Base-by-base conservation (phyloP, 2,113 vertebrate species). In the Hoplias malabaricus region DNA sequence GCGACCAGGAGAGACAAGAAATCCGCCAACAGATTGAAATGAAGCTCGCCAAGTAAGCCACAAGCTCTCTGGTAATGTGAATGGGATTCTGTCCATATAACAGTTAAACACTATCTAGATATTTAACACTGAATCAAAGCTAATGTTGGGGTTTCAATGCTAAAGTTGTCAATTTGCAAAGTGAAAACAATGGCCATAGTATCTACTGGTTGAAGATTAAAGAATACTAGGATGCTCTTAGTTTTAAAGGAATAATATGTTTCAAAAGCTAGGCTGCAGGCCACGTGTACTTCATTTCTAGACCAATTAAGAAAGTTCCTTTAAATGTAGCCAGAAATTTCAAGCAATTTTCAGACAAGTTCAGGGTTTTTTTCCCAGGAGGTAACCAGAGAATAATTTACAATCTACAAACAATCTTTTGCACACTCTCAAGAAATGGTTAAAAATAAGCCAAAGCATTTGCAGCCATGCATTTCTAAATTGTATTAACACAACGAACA, bases 1-100 rank as follows among this genome's bases (percentile, higher is more conserved):
- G 95, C 0, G 96, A 98, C 23, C 96, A 97, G 82, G 97, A 99
- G 75, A 90, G 97, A 19, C 97, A 96, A 91, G 96, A 98, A 87
- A 97, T 98, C 34, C 95, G 97, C 71, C 96, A 98, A 90, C 97
- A 99, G 90, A 98, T 99, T 9, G 97, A 99, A 84, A 95, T 96
- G 95, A 98, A 96, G 84, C 96, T 98, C 9, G 96, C 96, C 79
- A 99, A 97, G 96, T 99, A 92, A 95, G 95, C 68, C 80, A 75
- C 42, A 43, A 48, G 73, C 40, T 38, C 61, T 42, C 19, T 31
- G 3, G 59, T 9, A n/a, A n/a, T 3, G 8, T 12, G 13, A 48
- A 36, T 65, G 31, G 21, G 25, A 38, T 53, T 75, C 33, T 54
- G 21, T 61, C 31, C 27, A 42, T 21, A 6, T 21, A 34, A 36